These are phyloP conservation scores for Bombus superbus DNA, from an alignment of 1,140 invertebrate species.

Conservation along the genomic window DNA sequence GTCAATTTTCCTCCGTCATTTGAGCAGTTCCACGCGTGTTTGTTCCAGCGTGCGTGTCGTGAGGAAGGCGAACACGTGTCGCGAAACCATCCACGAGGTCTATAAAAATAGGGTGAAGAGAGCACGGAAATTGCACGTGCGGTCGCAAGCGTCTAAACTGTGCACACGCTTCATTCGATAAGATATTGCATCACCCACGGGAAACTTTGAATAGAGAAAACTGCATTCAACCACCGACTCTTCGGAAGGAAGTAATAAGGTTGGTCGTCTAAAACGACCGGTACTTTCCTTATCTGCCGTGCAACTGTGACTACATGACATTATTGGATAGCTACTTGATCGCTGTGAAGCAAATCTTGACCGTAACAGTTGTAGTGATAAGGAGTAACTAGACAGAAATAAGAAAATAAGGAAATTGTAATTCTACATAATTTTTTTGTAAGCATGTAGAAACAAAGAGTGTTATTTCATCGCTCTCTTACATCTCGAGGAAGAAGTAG, in stretches of 20 bases:
- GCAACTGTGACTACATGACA: not conserved
- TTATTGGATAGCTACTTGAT: not conserved
- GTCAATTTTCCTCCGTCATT: slow-evolving; percentile 13
- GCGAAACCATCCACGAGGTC: not conserved
- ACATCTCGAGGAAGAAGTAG: no score
- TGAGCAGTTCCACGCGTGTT: not conserved
- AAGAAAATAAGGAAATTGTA: not conserved
- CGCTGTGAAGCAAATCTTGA: not conserved
- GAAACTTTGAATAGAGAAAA: not conserved
- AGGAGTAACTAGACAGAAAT: no score
- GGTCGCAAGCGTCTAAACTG: slow-evolving; percentile 14
- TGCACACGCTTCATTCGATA: slow-evolving; percentile 9
- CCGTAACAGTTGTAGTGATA: no score
- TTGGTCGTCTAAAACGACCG: not conserved
- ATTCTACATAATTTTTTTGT: not conserved
- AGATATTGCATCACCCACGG: slow-evolving; percentile 10
- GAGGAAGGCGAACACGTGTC: slow-evolving; percentile 39
- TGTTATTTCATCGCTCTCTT: no score
- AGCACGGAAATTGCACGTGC: slow-evolving; percentile 33
- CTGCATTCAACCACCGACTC: not conserved
- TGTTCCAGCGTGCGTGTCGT: not conserved
- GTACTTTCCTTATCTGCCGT: not conserved
- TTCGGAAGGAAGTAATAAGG: slow-evolving; percentile 16
- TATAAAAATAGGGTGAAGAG: not conserved
- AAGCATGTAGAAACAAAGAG: no score